phyloP scores from a whole-genome alignment of 2,888 invertebrate species.

The Leucophora obtusa region DNA sequence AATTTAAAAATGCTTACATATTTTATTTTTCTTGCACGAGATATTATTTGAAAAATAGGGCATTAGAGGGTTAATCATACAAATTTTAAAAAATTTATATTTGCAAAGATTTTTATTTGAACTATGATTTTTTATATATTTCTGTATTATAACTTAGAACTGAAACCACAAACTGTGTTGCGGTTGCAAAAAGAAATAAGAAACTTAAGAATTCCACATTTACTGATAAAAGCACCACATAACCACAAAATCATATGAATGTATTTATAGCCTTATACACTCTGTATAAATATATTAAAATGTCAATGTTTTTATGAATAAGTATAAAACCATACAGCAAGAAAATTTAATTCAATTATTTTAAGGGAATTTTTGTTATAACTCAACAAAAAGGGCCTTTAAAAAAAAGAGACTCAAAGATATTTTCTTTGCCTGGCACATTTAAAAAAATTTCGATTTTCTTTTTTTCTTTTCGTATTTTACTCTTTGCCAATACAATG shows the following conservation, averaged over 20 bases:
- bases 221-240: background rate
- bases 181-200: background rate
- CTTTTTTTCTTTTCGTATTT: background rate
- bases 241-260: background rate
- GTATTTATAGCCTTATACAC: background rate
- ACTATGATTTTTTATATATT: background rate
- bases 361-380: background rate
- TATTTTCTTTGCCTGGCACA: background rate
- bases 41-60: too few relatives aligned
- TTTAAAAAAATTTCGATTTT: constrained; percentile 2
- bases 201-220: background rate
- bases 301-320: background rate
- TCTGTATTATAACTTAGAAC: background rate
- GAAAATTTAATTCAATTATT: background rate
- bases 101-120: background rate
- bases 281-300: too few relatives aligned
- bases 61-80: too few relatives aligned
- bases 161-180: background rate
- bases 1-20: too few relatives aligned
- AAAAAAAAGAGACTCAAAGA: background rate
- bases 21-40: too few relatives aligned
- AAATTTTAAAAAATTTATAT: too few relatives aligned
- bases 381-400: background rate
- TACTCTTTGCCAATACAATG: background rate
- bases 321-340: background rate